Base-by-base conservation (phyloP, 2,113 vertebrate species). In the Oxyura jamaicensis region DNA sequence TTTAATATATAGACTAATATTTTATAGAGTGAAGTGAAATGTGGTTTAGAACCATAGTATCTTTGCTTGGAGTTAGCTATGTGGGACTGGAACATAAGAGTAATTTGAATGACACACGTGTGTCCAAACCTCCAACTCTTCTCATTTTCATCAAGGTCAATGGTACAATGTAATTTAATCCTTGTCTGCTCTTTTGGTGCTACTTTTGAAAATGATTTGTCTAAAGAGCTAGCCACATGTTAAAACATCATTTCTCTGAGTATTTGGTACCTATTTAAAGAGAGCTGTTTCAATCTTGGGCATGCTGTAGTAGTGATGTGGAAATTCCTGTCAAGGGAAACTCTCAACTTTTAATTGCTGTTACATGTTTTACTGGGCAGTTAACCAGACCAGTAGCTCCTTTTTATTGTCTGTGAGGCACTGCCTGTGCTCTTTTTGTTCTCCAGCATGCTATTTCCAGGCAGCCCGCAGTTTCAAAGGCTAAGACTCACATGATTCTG, bases 161-260 rank as follows among this genome's bases (percentile, higher is more conserved):
- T n/a, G 55, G 68, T 50, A 78, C 86, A 89, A 88, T 59, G 13
- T 66, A 67, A 48, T 77, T 81, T 80, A 86, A 88, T 86, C 36
- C 41, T 58, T 81, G n/a, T 29, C 41, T 93, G 46, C 28, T 80
- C 88, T 36, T 83, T 79, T 82, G 56, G 13, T 94, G 23, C 14
- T n/a, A 21, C 55, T 88, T 50, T 2, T 18, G 39, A 60, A 72
- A 79, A 63, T 6, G 19, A 66, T 10, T 91, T 88, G 10, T 58
- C 55, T 63, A 67, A 76, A 86, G 72, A 80, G 21, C 15, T 84
- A 73, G 35, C 26, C 84, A 2, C n/a, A 58, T 10, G 11, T 88
- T 86, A 90, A 94, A 72, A 29, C 15, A 16, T 55, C 33, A 36
- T 73, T 77, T 29, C 55, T 72, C 36, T 33, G 31, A 73, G 19